Evolutionary conservation across 2,888 invertebrate species (phyloP).

Genomic region (Diabrotica balteata): DNA sequence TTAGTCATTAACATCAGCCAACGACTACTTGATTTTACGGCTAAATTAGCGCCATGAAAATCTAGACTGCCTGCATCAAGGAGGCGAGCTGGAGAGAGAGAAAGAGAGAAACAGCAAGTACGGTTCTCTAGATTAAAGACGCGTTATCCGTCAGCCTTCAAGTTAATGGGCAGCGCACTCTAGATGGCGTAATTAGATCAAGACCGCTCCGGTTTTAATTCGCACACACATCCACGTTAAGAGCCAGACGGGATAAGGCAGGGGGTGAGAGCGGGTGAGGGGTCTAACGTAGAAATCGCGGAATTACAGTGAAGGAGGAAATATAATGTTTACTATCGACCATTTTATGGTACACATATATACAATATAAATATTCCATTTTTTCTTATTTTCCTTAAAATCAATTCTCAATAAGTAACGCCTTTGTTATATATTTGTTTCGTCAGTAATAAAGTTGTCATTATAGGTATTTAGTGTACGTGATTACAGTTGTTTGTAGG

Average conservation of each 20-base stretch:
- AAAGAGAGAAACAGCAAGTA: constrained; percentile 2
- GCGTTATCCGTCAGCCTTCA: constrained; percentile 55
- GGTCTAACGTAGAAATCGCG: not conserved
- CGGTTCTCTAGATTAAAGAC: constrained; percentile 54
- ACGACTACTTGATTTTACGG: constrained; percentile 19
- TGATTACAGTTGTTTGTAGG: too few species aligned
- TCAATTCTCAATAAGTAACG: too few species aligned
- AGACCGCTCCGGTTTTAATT: constrained; percentile 55
- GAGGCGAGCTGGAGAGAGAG: not conserved
- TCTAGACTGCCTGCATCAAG: constrained; percentile 36
- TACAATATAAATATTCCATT: too few species aligned
- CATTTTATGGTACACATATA: too few species aligned
- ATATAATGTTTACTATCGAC: not conserved
- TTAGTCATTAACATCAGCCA: constrained; percentile 1
- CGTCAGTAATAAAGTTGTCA: too few species aligned
- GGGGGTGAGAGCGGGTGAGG: not conserved
- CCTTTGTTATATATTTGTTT: too few species aligned
- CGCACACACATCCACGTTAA: constrained; percentile 49
- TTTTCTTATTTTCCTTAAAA: too few species aligned
- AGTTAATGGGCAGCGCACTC: constrained; percentile 54
- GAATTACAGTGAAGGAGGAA: constrained; percentile 5
- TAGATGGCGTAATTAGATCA: constrained; percentile 60
- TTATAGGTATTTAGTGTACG: too few species aligned
- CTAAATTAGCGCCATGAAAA: constrained; percentile 29
- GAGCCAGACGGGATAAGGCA: constrained; percentile 38